Evolutionary conservation across 2,797 vertebrate genomes (phyloP), one percentile per base, ranked within the genome.

Genomic region (Monodelphis domestica): DNA sequence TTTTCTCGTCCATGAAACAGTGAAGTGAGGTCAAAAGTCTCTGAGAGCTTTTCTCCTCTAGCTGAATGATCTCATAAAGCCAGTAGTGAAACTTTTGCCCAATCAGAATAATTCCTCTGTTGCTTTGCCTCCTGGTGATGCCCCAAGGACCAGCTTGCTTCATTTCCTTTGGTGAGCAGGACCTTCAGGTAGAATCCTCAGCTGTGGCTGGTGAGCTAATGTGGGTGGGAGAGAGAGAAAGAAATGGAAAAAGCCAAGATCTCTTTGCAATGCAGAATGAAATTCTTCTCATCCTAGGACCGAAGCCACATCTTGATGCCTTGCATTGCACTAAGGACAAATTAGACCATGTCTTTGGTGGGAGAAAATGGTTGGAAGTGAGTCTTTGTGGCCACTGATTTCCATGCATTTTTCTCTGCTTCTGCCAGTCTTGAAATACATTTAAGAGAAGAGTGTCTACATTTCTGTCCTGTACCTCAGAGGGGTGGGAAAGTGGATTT

Each of bases 341-440:
- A 12, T 3, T 89, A 54, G 70, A 90, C n/a, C 63, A 0, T 53
- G 45, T 94, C 94, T 94, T 94, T 52, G 10, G 91, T 38, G 45
- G 14, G 52, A 89, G 91, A 54, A 93, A 15, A 53, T 92, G 89
- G 5, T 84, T 91, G 54, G 1, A 87, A 91, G 92, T 55, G 53
- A 24, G 50, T 24, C 92, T 95, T 92, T 33, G 52, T 29, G 88
- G 88, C 59, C 94, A 89, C 63, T 88, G 11, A 54, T n/a, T 28
- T 28, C 53, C 54, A 70, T 89, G 87, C 2, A 56, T 91, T 95
- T 95, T 90, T 3, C 52, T 59, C 52, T n/a, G 0, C 53, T 30
- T 2, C 51, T 78, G 29, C n/a, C 53, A 56, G 57, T 52, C 30
- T 91, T 91, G 89, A 92, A 29, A 70, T 56, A 88, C 53, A 78